These are phyloP conservation scores for Mus musculus DNA, from an alignment of 2,113 vertebrate species.

Conservation along the genomic window DNA sequence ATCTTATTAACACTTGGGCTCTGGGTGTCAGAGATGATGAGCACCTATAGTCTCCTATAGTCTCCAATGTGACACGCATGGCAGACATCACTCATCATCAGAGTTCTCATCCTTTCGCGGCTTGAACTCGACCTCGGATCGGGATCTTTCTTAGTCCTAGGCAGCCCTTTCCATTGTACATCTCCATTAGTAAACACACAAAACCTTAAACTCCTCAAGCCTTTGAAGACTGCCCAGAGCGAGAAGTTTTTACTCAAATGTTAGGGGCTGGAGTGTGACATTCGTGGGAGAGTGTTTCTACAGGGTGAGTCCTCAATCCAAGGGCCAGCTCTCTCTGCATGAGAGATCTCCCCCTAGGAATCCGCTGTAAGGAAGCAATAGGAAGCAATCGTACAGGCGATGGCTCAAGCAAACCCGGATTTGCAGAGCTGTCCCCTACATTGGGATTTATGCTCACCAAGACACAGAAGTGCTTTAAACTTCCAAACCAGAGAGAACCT, in stretches of 20 bases:
- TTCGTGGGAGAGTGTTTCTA: neutral
- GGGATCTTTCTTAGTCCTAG: neutral
- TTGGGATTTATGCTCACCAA: neutral
- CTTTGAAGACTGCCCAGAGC: neutral
- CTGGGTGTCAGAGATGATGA: neutral
- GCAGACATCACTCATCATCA: neutral
- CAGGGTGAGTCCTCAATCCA: neutral
- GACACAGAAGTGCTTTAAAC: neutral
- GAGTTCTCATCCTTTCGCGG: neutral
- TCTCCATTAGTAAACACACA: constrained; percentile 19
- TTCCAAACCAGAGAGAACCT: neutral
- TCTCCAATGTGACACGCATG: neutral
- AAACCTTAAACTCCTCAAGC: neutral
- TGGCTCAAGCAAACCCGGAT: neutral
- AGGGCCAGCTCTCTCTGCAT: neutral
- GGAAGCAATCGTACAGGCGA: neutral
- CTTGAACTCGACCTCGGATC: neutral
- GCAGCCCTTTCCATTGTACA: neutral
- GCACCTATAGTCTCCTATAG: neutral
- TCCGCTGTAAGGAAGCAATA: neutral
- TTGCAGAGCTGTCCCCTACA: neutral
- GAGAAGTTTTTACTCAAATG: neutral
- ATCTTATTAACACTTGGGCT: neutral
- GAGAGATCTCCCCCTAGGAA: neutral
- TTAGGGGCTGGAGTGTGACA: neutral